These are phyloP conservation scores for Gracilinanus agilis DNA, from an alignment of 2,113 vertebrate species.

Conservation along the genomic window DNA sequence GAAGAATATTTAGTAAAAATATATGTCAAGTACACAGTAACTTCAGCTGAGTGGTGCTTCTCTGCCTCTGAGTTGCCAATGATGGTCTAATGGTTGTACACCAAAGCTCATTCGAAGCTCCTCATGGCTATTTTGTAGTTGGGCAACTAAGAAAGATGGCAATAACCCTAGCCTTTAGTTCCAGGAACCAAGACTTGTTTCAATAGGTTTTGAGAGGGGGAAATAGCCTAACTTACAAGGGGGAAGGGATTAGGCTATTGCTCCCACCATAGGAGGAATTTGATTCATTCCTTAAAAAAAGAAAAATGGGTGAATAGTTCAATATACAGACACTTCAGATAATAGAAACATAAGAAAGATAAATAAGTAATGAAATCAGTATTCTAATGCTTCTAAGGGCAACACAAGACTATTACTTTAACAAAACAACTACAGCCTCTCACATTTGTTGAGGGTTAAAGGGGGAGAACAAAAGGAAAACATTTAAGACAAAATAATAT, in stretches of 20 bases:
- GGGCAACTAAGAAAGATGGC: too few relatives aligned
- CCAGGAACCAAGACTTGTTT: background rate
- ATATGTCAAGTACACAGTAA: too few relatives aligned
- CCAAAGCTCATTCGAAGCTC: too few relatives aligned
- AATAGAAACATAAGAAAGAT: background rate
- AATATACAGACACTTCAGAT: background rate
- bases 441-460: too few relatives aligned
- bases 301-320: background rate
- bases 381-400: background rate
- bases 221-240: background rate
- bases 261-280: background rate
- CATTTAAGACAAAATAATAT: too few relatives aligned
- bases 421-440: background rate
- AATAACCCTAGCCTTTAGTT: background rate
- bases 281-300: background rate
- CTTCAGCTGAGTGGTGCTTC: too few relatives aligned
- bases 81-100: too few relatives aligned
- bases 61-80: too few relatives aligned
- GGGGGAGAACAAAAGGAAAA: background rate
- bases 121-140: too few relatives aligned
- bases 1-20: too few relatives aligned
- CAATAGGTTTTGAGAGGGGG: background rate
- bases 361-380: background rate
- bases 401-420: background rate
- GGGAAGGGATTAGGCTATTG: background rate